A percentile compares a stretch with the other conserved stretches of the same genome.
Conservation (phyloP, 2,888 invertebrate species). For the Pachycephus smyrnensis region DNA sequence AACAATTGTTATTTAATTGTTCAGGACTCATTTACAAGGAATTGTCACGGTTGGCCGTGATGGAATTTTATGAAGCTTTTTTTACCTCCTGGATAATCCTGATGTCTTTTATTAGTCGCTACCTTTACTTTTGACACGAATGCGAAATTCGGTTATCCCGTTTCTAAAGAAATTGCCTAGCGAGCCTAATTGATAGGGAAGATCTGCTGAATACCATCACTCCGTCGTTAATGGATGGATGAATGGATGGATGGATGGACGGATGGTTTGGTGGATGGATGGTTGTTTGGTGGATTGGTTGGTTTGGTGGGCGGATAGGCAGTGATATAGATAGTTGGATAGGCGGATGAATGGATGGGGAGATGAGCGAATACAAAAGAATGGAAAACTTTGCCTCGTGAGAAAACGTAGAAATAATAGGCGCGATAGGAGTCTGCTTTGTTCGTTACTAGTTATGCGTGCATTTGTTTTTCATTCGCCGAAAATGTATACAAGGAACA, state of each 20-base stretch:
- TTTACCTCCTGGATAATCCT: neutral
- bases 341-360: neutral
- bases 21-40: neutral
- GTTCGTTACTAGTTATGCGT: neutral
- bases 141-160: neutral
- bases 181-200: neutral
- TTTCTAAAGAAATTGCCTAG: neutral
- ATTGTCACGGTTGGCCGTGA: neutral
- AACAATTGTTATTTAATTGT: neutral
- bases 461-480: neutral
- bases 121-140: too few species aligned
- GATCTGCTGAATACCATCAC: neutral
- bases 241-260: neutral
- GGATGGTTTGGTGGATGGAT: too few species aligned
- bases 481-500: too few species aligned
- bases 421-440: neutral
- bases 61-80: neutral
- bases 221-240: neutral
- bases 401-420: neutral
- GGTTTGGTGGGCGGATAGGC: neutral
- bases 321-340: neutral
- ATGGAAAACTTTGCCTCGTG: neutral
- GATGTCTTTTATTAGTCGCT: neutral
- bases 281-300: neutral
- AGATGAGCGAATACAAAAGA: neutral